Evolutionary conservation across 2,113 vertebrate genomes (phyloP).

Genomic region (Vanacampus margaritifer): DNA sequence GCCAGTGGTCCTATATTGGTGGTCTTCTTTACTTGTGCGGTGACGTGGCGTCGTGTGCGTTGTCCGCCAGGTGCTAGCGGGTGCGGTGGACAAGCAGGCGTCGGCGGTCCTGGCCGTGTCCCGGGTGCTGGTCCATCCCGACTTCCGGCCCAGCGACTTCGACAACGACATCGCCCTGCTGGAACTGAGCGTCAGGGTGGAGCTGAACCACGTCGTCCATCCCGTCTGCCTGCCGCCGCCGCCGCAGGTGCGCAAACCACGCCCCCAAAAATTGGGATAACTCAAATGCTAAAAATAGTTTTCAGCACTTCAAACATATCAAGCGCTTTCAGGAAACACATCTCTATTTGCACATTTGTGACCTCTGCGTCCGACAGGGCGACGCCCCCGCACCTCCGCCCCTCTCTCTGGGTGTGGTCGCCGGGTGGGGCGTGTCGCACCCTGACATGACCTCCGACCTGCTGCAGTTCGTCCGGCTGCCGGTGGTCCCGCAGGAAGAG

Average conservation of each 20-base stretch:
- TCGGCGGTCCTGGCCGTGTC: slow-evolving; percentile 78
- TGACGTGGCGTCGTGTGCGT: background rate
- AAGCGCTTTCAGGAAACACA: too few species aligned
- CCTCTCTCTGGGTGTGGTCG: slow-evolving; percentile 84
- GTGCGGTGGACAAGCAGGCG: slow-evolving; percentile 76
- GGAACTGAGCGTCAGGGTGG: slow-evolving; percentile 77
- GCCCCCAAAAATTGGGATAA: too few species aligned
- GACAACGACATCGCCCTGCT: slow-evolving; percentile 92
- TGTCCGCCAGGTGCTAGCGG: slow-evolving; percentile 76
- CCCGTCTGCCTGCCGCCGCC: slow-evolving; percentile 85
- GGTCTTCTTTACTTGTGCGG: too few species aligned
- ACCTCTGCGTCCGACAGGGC: slow-evolving; percentile 33
- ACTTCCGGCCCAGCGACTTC: slow-evolving; percentile 89
- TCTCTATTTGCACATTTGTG: background rate
- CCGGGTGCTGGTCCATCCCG: slow-evolving; percentile 82
- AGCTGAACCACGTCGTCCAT: slow-evolving; percentile 71
- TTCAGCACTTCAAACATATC: too few species aligned
- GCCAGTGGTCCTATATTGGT: too few species aligned
- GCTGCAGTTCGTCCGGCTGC: slow-evolving; percentile 93
- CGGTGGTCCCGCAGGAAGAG: slow-evolving; percentile 84
- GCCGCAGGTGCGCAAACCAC: slow-evolving; percentile 35
- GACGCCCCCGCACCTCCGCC: slow-evolving; percentile 68
- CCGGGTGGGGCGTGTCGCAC: slow-evolving; percentile 92
- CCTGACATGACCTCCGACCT: slow-evolving; percentile 66
- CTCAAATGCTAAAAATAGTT: background rate